Percentiles rank a stretch among this genome's conserved stretches.
phyloP scores from a whole-genome alignment of 2,797 vertebrate genomes.

The Acanthiza pusilla region DNA sequence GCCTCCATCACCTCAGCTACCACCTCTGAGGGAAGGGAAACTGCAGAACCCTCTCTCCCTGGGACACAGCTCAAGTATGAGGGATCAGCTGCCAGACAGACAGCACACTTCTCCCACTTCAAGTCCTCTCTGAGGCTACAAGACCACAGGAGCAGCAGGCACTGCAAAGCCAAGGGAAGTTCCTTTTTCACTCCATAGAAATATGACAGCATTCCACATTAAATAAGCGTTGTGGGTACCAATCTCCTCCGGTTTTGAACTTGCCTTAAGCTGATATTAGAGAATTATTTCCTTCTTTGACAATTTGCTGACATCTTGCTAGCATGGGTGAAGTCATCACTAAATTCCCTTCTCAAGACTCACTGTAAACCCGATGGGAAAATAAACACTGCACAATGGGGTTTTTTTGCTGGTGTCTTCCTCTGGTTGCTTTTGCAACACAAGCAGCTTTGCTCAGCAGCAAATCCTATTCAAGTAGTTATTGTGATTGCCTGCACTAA shows the following conservation, averaged over 20 bases:
- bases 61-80: not conserved
- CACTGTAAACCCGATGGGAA: not conserved
- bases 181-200: not conserved
- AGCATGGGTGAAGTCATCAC: not conserved
- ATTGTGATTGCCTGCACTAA: conserved; percentile 49
- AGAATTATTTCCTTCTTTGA: conserved; percentile 9
- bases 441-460: conserved; percentile 38
- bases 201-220: not conserved
- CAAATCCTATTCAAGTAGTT: conserved; percentile 48
- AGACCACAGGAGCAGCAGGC: accelerated
- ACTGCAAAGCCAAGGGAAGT: accelerated
- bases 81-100: not conserved
- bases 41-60: not conserved
- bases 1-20: accelerated
- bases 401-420: not conserved
- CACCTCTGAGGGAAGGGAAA: not conserved
- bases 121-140: not conserved
- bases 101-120: accelerated
- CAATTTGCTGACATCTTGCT: not conserved
- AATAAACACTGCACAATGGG: conserved; percentile 18
- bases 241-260: not conserved
- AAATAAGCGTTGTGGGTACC: not conserved
- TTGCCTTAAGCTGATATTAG: not conserved
- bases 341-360: conserved; percentile 17
- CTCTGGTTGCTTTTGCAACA: conserved; percentile 44